These are phyloP conservation scores for Toxonevra muliebris DNA, from an alignment of 2,888 invertebrate genomes.

Conservation along the genomic window DNA sequence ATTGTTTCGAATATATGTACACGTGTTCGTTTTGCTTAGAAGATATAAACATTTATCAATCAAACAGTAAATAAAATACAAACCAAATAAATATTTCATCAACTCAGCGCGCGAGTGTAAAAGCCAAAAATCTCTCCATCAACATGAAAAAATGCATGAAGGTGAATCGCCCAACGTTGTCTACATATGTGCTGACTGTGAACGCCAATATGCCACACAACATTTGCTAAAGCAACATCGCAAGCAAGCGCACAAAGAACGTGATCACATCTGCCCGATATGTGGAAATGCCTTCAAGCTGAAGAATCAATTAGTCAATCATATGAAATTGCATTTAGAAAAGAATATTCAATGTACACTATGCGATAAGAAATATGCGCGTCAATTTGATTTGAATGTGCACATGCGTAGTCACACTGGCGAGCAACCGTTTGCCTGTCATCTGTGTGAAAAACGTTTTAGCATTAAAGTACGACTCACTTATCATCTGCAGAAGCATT, in stretches of 20 bases:
- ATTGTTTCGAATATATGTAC: too few relatives aligned
- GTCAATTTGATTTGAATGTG: slow-evolving; percentile 47
- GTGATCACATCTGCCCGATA: slow-evolving; percentile 41
- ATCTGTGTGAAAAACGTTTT: slow-evolving; percentile 48
- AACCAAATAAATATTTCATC: not conserved
- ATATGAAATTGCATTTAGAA: slow-evolving; percentile 47
- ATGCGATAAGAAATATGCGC: slow-evolving; percentile 49
- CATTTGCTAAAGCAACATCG: slow-evolving; percentile 42
- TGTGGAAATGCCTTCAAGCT: slow-evolving; percentile 46
- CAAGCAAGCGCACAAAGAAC: slow-evolving; percentile 45
- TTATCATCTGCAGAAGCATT: slow-evolving; percentile 50
- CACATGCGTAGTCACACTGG: slow-evolving; percentile 47
- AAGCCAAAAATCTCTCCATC: slow-evolving; percentile 40
- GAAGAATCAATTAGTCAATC: slow-evolving; percentile 45
- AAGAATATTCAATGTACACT: slow-evolving; percentile 46
- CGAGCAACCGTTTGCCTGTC: slow-evolving; percentile 48
- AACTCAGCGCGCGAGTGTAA: slow-evolving; percentile 43
- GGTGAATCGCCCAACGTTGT: slow-evolving; percentile 32
- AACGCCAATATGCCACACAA: slow-evolving; percentile 41
- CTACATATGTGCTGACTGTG: slow-evolving; percentile 42
- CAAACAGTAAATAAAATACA: not conserved
- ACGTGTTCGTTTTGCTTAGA: not conserved
- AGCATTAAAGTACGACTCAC: slow-evolving; percentile 50
- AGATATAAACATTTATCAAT: not conserved
- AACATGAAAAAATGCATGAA: slow-evolving; percentile 42